These are phyloP conservation scores for Ceratina japonica DNA, from an alignment of 1,140 invertebrate species.

Conservation along the genomic window DNA sequence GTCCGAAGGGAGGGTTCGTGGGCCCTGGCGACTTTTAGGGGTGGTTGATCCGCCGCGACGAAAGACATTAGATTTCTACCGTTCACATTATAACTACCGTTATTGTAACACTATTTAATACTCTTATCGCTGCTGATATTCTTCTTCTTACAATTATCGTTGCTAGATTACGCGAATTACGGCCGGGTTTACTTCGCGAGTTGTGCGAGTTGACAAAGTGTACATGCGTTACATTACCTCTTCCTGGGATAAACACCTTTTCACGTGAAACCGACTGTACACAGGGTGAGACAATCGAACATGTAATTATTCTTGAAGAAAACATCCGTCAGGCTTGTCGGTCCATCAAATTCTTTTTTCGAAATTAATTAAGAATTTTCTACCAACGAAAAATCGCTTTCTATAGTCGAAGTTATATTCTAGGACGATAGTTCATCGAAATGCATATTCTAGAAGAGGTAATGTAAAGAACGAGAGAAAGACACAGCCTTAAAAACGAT, in stretches of 20 bases:
- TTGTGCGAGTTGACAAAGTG: slow-evolving; percentile 10
- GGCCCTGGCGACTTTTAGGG: neutral
- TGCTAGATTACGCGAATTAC: slow-evolving; percentile 31
- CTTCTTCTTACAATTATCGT: slow-evolving; percentile 48
- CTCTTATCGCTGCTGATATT: slow-evolving; percentile 48
- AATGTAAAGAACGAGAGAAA: slow-evolving; percentile 12
- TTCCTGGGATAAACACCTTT: neutral
- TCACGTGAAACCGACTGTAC: too few species aligned
- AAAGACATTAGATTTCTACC: slow-evolving; percentile 45
- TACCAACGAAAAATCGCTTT: too few species aligned
- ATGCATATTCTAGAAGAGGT: neutral
- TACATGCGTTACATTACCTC: slow-evolving; percentile 4
- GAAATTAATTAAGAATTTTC: too few species aligned
- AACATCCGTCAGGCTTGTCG: too few species aligned
- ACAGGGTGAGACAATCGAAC: neutral
- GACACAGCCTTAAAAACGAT: slow-evolving; percentile 40
- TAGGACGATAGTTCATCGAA: neutral
- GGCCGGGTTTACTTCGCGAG: slow-evolving; percentile 11
- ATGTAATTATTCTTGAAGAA: neutral
- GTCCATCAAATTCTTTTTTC: too few species aligned
- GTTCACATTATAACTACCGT: slow-evolving; percentile 45
- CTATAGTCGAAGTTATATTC: neutral
- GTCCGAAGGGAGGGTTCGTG: neutral
- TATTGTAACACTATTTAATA: slow-evolving; percentile 41
- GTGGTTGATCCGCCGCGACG: neutral